Conservation (phyloP, 2,888 invertebrate species). For the Podotricha telesiphe region DNA sequence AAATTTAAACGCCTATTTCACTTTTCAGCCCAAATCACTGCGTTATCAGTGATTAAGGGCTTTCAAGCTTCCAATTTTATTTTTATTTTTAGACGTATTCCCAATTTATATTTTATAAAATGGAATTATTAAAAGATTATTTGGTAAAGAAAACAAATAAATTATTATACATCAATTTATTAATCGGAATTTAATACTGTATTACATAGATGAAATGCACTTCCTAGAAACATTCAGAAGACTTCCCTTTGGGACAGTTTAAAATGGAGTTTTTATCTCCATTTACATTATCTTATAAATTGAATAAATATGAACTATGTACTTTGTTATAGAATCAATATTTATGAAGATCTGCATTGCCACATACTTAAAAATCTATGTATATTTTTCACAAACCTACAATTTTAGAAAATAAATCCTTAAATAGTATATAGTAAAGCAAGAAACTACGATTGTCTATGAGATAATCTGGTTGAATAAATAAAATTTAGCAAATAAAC, state of each 20-base stretch:
- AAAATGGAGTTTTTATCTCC: conserved; percentile 69
- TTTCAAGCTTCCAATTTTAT: no score
- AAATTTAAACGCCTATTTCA: no score
- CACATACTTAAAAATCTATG: conserved; percentile 84
- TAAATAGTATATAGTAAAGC: conserved; percentile 68
- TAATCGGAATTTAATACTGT: conserved; percentile 92
- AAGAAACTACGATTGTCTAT: conserved; percentile 74
- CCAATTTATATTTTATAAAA: background rate
- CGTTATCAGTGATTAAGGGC: no score
- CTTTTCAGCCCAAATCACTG: no score
- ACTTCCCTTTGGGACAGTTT: conserved; percentile 85
- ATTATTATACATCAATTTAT: conserved; percentile 80
- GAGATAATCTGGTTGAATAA: conserved; percentile 73
- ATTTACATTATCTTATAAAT: conserved; percentile 62
- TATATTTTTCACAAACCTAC: conserved; percentile 80
- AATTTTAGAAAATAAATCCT: conserved; percentile 74
- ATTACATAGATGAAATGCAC: conserved; percentile 96
- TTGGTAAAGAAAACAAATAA: conserved; percentile 29
- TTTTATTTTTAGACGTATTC: background rate
- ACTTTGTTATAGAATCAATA: conserved; percentile 70
- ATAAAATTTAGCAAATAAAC: conserved; percentile 82
- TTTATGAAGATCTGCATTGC: conserved; percentile 83
- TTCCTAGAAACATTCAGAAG: conserved; percentile 95
- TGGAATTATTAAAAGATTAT: background rate
- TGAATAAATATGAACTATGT: conserved; percentile 75